Evolutionary conservation across 2,888 invertebrate genomes (phyloP).

Genomic region (Chalcis sispes): DNA sequence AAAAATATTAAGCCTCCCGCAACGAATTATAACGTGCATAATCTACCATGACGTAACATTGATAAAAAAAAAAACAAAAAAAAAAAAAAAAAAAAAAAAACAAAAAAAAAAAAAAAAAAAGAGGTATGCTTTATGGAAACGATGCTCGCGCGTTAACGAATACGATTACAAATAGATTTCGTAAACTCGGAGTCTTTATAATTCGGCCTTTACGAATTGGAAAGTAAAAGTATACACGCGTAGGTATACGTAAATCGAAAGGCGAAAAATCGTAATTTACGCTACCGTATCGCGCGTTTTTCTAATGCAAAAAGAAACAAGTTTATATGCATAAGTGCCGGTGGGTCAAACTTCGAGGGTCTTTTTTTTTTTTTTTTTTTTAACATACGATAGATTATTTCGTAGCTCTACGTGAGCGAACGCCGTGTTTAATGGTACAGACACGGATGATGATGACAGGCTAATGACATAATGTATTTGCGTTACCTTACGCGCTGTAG

Average conservation of each 20-base stretch:
- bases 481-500: too few relatives aligned
- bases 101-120: not conserved
- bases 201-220: constrained; percentile 20
- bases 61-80: not conserved
- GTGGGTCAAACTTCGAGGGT: not conserved
- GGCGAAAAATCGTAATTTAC: not conserved
- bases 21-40: too few relatives aligned
- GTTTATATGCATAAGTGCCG: not conserved
- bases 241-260: not conserved
- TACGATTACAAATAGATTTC: constrained; percentile 27
- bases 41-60: constrained; percentile 22
- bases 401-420: not conserved
- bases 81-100: not conserved
- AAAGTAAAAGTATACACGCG: constrained; percentile 32
- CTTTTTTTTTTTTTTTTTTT: constrained; percentile 1
- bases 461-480: constrained; percentile 49
- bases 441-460: constrained; percentile 47
- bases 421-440: constrained; percentile 13
- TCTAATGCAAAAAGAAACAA: too few relatives aligned
- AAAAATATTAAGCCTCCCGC: too few relatives aligned
- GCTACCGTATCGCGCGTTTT: not conserved
- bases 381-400: too few relatives aligned
- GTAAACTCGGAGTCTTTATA: constrained; percentile 3
- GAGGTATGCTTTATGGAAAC: not conserved
- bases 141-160: not conserved